phyloP scores from a whole-genome alignment of 2,888 invertebrate genomes.

The Drosophila recens region DNA sequence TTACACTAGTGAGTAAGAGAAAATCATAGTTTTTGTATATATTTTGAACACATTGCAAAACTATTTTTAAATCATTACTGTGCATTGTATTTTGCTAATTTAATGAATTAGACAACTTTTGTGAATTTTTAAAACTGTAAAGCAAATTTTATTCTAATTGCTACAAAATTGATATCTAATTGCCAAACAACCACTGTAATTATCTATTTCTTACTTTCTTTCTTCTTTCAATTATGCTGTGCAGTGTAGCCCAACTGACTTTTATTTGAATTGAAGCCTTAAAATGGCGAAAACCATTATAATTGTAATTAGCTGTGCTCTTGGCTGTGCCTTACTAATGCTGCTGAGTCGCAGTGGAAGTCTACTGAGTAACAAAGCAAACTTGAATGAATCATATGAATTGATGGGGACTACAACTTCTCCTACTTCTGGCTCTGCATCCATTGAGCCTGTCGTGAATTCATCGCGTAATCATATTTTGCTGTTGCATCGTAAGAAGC shows the following conservation, averaged over 20 bases:
- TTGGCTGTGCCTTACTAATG: constrained; percentile 39
- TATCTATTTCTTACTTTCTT: not conserved
- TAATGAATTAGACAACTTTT: not conserved
- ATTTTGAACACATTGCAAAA: not conserved
- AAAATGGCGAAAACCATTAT: constrained; percentile 64
- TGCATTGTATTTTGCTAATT: not conserved
- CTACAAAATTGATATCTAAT: not conserved
- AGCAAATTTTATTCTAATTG: not conserved
- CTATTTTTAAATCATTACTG: not conserved
- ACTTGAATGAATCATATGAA: constrained; percentile 25
- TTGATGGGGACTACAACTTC: not conserved
- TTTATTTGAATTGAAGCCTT: constrained; percentile 14
- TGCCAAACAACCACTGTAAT: not conserved
- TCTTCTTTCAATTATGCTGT: constrained; percentile 1
- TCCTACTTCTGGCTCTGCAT: not conserved
- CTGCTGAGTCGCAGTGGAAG: constrained; percentile 28
- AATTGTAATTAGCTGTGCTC: constrained; percentile 54
- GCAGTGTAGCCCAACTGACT: constrained; percentile 27
- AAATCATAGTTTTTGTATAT: no score
- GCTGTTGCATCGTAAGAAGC: constrained; percentile 84
- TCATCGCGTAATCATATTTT: constrained; percentile 54
- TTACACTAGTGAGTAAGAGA: no score
- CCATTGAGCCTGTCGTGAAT: not conserved
- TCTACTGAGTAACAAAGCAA: not conserved
- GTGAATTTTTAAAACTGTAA: not conserved